phyloP scores from a whole-genome alignment of 2,113 vertebrate genomes.

The Rhadina sibilatrix region DNA sequence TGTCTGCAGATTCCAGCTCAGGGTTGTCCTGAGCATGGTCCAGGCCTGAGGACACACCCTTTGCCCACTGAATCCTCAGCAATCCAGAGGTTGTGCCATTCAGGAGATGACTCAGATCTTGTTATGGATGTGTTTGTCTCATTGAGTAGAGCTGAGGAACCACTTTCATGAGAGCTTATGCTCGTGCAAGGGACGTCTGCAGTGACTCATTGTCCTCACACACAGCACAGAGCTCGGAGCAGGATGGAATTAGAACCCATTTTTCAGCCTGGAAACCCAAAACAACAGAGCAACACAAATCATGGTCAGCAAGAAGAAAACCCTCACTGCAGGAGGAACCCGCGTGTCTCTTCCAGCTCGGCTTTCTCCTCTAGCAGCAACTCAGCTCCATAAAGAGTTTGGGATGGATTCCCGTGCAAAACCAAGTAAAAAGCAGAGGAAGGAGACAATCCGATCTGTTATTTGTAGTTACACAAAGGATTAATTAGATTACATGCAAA shows the following conservation, averaged over 20 bases:
- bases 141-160: accelerated
- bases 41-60: not conserved
- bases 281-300: not conserved
- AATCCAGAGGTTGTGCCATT: accelerated
- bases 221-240: not conserved
- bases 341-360: accelerated
- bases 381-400: not conserved
- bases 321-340: not conserved
- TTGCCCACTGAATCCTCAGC: not conserved
- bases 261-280: not conserved
- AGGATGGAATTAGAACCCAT: not conserved
- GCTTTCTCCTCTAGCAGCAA: not conserved
- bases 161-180: not conserved
- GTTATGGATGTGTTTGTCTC: not conserved
- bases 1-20: not conserved
- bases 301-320: not conserved
- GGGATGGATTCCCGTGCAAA: not conserved
- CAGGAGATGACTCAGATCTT: not conserved
- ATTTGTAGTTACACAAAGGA: not conserved
- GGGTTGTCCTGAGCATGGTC: not conserved
- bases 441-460: not conserved
- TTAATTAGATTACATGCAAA: not conserved
- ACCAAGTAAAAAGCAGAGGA: not conserved
- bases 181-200: not conserved
- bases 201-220: not conserved